phyloP scores from a whole-genome alignment of 2,113 vertebrate species.

The Pantherophis guttatus region DNA sequence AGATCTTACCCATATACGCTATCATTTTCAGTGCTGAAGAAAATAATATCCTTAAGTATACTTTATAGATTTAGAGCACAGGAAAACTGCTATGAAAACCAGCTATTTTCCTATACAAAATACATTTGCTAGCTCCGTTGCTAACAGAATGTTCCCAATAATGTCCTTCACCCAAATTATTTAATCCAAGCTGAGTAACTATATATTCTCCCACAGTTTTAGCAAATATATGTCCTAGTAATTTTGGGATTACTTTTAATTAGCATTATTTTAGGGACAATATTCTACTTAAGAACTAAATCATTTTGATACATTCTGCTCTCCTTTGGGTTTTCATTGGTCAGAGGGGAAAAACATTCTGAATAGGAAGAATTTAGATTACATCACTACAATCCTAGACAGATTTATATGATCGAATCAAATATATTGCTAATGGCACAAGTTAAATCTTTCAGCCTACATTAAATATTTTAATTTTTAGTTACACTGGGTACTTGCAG shows the following conservation, averaged over 20 bases:
- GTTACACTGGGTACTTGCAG: background rate
- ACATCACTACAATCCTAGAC: background rate
- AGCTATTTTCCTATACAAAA: background rate
- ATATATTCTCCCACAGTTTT: background rate
- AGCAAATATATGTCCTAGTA: background rate
- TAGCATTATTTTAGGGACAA: background rate
- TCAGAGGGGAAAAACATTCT: background rate
- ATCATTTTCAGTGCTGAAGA: background rate
- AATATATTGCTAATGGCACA: background rate
- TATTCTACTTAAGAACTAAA: background rate
- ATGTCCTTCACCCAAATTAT: background rate
- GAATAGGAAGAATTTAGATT: background rate
- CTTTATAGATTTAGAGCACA: background rate
- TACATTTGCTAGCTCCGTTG: background rate
- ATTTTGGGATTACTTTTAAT: background rate
- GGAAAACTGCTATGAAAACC: background rate
- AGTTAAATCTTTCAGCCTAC: background rate
- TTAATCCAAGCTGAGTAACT: background rate
- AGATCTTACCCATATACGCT: background rate
- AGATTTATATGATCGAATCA: background rate
- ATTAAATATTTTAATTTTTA: background rate
- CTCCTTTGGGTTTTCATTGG: background rate
- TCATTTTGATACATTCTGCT: background rate
- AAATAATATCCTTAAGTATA: background rate
- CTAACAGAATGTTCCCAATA: background rate